Evolutionary conservation across 2,113 vertebrate species (phyloP).

Genomic region (Thomomys bottae): DNA sequence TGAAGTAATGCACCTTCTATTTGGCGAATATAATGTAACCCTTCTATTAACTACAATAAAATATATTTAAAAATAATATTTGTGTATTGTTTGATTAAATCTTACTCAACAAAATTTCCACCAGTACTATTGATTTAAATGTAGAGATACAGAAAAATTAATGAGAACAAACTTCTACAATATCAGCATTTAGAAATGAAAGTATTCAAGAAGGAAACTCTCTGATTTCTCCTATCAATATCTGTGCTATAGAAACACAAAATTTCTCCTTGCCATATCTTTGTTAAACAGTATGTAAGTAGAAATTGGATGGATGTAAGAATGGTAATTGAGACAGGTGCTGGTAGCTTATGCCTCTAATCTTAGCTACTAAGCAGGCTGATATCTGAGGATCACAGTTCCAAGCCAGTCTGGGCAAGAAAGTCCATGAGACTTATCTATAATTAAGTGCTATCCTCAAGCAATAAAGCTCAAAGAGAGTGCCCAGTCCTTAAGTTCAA

Average conservation of each 20-base stretch:
- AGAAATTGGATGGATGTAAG: conserved; percentile 1
- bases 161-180: not conserved
- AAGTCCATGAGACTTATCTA: no score
- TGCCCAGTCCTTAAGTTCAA: no score
- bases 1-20: no score
- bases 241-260: not conserved
- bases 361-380: no score
- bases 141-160: not conserved
- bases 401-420: no score
- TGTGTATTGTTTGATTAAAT: not conserved
- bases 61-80: not conserved
- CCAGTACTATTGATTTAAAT: not conserved
- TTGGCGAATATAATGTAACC: no score
- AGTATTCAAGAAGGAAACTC: no score
- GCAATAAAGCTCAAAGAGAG: no score
- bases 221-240: not conserved
- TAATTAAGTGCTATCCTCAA: no score
- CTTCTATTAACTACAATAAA: no score
- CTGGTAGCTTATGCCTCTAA: no score
- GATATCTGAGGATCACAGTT: no score
- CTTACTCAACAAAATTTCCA: not conserved
- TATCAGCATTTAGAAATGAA: not conserved
- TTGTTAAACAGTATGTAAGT: not conserved
- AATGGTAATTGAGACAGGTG: not conserved
- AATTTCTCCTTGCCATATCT: not conserved